These are phyloP conservation scores for Drepanosiphum platanoidis DNA, from an alignment of 2,888 invertebrate species.

Conservation along the genomic window DNA sequence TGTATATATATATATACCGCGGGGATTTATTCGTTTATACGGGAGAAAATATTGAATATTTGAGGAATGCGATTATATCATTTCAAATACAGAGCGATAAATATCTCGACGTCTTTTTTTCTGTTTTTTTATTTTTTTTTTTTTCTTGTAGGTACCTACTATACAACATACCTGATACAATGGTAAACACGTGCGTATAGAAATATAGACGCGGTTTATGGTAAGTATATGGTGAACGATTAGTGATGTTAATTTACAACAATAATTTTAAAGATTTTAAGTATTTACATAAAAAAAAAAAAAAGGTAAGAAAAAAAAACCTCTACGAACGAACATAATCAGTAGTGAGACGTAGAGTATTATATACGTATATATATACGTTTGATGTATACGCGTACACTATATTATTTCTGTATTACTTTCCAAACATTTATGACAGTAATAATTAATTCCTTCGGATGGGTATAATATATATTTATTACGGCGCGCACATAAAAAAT, in stretches of 20 bases:
- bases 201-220: not conserved
- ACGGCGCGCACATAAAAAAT: constrained; percentile 14
- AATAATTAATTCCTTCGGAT: constrained; percentile 48
- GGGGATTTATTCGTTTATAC: not conserved
- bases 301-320: not conserved
- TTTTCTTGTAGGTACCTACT: not conserved
- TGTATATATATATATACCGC: not conserved
- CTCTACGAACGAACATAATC: not conserved
- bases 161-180: not conserved
- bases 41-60: not conserved
- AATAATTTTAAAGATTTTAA: constrained; percentile 13
- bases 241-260: constrained; percentile 37
- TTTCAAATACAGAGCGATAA: constrained; percentile 3
- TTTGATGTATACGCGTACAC: no score
- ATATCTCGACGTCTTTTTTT: not conserved
- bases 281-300: constrained; percentile 32
- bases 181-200: not conserved
- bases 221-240: not conserved
- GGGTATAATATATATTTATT: constrained; percentile 2
- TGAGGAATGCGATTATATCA: not conserved
- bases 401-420: constrained; percentile 1
- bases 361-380: not conserved
- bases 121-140: no score
- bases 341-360: not conserved
- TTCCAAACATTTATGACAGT: constrained; percentile 45